Conservation (phyloP, 2,888 invertebrate genomes). For the Platypus cylindrus region DNA sequence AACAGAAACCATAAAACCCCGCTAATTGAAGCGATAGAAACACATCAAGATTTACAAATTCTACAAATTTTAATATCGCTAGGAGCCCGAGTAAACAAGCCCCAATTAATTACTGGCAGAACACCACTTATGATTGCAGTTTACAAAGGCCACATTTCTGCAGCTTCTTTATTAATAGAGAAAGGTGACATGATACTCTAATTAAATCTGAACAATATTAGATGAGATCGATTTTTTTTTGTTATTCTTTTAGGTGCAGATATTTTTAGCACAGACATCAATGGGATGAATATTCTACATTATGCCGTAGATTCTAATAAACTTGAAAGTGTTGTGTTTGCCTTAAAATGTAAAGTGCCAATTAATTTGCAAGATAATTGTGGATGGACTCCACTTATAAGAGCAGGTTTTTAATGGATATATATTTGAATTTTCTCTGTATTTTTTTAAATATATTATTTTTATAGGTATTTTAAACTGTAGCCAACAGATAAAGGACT, state of each 20-base stretch:
- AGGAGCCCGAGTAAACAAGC: conserved; percentile 39
- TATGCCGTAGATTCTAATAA: conserved; percentile 42
- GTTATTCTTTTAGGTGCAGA: conserved; percentile 28
- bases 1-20: conserved; percentile 41
- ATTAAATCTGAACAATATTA: neutral
- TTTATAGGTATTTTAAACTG: conserved; percentile 38
- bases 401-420: conserved; percentile 36
- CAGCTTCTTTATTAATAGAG: conserved; percentile 33
- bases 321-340: conserved; percentile 28
- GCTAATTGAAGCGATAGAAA: conserved; percentile 39
- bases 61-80: conserved; percentile 35
- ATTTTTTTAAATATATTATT: neutral
- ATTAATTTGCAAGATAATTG: conserved; percentile 34
- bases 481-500: conserved; percentile 32
- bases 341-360: conserved; percentile 33
- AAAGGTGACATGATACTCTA: conserved; percentile 28
- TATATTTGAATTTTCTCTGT: neutral
- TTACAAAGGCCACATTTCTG: conserved; percentile 27
- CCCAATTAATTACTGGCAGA: conserved; percentile 30
- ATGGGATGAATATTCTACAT: conserved; percentile 40
- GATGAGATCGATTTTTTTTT: neutral
- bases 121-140: conserved; percentile 41
- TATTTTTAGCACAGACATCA: conserved; percentile 33
- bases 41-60: conserved; percentile 34
- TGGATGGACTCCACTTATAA: conserved; percentile 44